Conservation (phyloP, 2,797 vertebrate genomes). For the Varecia variegata region DNA sequence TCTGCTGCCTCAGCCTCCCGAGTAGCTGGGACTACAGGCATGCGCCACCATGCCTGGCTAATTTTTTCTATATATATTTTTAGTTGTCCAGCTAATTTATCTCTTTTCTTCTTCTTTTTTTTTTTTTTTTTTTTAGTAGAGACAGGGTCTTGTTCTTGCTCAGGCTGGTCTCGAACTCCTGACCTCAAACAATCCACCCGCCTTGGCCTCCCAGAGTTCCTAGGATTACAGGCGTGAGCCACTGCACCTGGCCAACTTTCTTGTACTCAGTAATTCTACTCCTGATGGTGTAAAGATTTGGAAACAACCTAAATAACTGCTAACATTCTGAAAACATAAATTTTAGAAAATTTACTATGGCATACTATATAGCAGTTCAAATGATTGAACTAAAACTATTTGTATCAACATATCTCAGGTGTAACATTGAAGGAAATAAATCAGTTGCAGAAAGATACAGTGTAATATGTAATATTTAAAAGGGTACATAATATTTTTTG, state of each 20-base stretch:
- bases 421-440: neutral
- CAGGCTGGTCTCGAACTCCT: too few species aligned
- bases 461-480: neutral
- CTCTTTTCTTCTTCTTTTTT: too few species aligned
- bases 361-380: neutral
- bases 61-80: too few species aligned
- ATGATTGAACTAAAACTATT: neutral
- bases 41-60: too few species aligned
- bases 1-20: too few species aligned
- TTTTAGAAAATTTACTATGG: neutral
- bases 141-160: too few species aligned
- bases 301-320: neutral
- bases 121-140: too few species aligned
- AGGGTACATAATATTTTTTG: neutral
- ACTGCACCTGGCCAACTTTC: neutral
- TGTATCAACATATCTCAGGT: neutral
- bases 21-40: too few species aligned
- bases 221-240: too few species aligned
- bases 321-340: neutral
- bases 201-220: too few species aligned
- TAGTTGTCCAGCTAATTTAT: too few species aligned
- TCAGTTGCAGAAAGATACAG: neutral
- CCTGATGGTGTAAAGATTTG: neutral
- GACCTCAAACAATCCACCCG: too few species aligned
- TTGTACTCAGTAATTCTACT: neutral